These are phyloP conservation scores for Istiophorus platypterus DNA, from an alignment of 2,113 vertebrate genomes.

Conservation along the genomic window DNA sequence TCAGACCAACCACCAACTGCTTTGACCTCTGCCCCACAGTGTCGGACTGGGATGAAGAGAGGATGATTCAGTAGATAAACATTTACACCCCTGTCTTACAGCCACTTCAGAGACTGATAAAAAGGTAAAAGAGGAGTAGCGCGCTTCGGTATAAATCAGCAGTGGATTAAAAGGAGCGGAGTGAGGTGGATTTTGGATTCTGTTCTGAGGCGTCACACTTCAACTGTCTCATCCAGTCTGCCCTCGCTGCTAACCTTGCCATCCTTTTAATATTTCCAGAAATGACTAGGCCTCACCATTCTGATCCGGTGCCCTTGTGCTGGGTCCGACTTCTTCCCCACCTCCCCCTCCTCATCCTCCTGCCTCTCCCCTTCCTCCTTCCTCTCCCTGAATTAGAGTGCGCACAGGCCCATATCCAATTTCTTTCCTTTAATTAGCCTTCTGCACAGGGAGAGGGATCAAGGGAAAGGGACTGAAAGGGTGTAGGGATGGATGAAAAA, in stretches of 20 bases:
- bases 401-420: constrained; percentile 81
- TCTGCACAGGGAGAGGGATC: constrained; percentile 51
- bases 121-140: constrained; percentile 45
- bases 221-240: constrained; percentile 43
- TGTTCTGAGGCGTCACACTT: constrained; percentile 44
- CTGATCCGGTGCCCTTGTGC: constrained; percentile 55
- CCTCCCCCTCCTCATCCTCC: neutral
- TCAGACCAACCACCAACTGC: neutral
- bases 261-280: constrained; percentile 40
- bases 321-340: constrained; percentile 41
- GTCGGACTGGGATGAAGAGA: constrained; percentile 18
- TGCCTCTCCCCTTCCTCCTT: neutral
- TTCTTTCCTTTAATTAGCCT: constrained; percentile 82
- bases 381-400: constrained; percentile 68
- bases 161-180: constrained; percentile 47
- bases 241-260: constrained; percentile 42
- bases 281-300: constrained; percentile 56
- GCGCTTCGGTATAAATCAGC: constrained; percentile 58
- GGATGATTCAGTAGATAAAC: constrained; percentile 53
- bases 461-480: constrained; percentile 46
- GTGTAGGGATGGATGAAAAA: constrained; percentile 46
- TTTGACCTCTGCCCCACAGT: constrained; percentile 47
- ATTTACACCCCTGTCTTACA: constrained; percentile 48
- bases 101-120: constrained; percentile 63
- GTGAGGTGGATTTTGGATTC: constrained; percentile 46